Conservation (phyloP, 1,140 invertebrate genomes). For the Antheraea mylitta region DNA sequence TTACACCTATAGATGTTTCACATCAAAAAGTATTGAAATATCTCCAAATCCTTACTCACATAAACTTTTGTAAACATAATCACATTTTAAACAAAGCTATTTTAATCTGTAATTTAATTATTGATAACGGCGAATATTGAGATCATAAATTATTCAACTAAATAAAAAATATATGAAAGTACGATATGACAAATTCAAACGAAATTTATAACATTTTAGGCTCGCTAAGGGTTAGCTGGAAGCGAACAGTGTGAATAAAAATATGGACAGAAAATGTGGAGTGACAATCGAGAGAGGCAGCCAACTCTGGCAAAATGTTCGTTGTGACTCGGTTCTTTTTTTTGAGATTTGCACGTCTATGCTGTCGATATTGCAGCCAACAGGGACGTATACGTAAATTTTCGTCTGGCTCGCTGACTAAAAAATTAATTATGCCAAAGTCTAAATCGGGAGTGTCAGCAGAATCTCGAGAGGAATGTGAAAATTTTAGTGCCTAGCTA, state of each 20-base stretch:
- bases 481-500: slow-evolving; percentile 18
- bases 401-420: slow-evolving; percentile 7
- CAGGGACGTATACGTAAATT: slow-evolving; percentile 20
- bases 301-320: slow-evolving; percentile 2
- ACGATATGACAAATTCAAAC: too few species aligned
- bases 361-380: slow-evolving; percentile 35
- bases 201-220: not conserved
- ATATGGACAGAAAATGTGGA: slow-evolving; percentile 22
- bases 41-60: too few species aligned
- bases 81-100: too few species aligned
- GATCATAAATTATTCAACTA: too few species aligned
- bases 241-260: slow-evolving; percentile 16
- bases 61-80: too few species aligned
- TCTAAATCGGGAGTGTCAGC: slow-evolving; percentile 17
- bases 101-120: too few species aligned
- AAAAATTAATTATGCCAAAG: slow-evolving; percentile 50
- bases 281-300: slow-evolving; percentile 29
- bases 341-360: slow-evolving; percentile 45
- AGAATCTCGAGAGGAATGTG: slow-evolving; percentile 11
- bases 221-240: slow-evolving; percentile 9
- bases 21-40: too few species aligned
- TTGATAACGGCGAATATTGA: too few species aligned
- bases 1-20: too few species aligned
- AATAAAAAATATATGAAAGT: too few species aligned
- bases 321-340: slow-evolving; percentile 33